Conservation (phyloP, 2,888 invertebrate genomes). For the Aromia moschata region DNA sequence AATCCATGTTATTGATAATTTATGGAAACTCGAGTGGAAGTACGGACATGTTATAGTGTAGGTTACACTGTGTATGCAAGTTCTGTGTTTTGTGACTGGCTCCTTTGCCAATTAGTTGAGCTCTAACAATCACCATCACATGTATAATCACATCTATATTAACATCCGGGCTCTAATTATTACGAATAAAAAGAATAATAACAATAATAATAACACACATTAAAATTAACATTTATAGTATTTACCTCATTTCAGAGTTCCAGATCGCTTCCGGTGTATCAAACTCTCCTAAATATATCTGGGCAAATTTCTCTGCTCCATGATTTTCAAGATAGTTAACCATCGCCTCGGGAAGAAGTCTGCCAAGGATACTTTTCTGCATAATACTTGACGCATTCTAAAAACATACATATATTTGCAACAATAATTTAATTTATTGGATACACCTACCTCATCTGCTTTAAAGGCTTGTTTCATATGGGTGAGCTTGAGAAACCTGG, state of each 20-base stretch:
- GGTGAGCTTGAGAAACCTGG: constrained; percentile 91
- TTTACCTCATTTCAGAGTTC: constrained; percentile 94
- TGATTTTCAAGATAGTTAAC: constrained; percentile 98
- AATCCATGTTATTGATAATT: no score
- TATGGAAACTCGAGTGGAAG: no score
- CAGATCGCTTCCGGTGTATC: constrained; percentile 99
- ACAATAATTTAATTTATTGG: background rate
- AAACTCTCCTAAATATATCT: constrained; percentile 97
- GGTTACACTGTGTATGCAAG: no score
- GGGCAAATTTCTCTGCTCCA: constrained; percentile 97
- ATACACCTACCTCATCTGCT: constrained; percentile 80
- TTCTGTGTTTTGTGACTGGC: no score
- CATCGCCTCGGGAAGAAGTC: constrained; percentile 97
- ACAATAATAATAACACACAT: no score
- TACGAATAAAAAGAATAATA: no score
- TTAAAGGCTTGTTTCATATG: constrained; percentile 96
- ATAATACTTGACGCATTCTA: constrained; percentile 77
- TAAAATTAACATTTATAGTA: no score
- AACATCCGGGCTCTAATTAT: no score
- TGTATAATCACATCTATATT: no score
- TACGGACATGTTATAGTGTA: no score
- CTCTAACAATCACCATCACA: no score
- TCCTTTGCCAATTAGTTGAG: no score
- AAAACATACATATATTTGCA: background rate
- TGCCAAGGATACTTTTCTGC: constrained; percentile 92